Evolutionary conservation across 1,140 invertebrate species (phyloP).

Genomic region (Drosophila sechellia): DNA sequence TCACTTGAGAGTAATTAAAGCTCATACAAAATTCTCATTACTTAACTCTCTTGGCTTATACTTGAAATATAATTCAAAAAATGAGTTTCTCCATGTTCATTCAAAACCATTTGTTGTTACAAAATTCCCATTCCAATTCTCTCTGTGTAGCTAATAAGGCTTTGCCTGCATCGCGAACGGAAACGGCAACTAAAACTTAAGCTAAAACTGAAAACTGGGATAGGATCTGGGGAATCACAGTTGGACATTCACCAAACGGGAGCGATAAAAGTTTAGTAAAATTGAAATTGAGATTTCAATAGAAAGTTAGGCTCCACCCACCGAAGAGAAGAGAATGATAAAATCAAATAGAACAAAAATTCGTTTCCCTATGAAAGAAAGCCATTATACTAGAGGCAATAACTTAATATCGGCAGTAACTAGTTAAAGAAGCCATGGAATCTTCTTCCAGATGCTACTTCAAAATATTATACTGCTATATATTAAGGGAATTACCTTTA

Average conservation of each 20-base stretch:
- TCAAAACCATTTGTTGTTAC: too few species aligned
- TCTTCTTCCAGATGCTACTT: too few species aligned
- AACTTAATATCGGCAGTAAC: too few species aligned
- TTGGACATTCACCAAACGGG: slow-evolving; percentile 39
- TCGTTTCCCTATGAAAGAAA: not conserved
- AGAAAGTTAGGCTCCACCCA: slow-evolving; percentile 53
- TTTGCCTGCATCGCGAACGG: slow-evolving; percentile 30
- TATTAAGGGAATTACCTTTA: too few species aligned
- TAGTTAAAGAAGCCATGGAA: too few species aligned
- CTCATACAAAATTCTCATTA: too few species aligned
- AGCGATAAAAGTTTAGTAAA: slow-evolving; percentile 52
- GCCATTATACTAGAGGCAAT: not conserved
- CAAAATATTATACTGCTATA: too few species aligned
- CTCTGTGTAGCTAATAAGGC: slow-evolving; percentile 14
- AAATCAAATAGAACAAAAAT: not conserved
- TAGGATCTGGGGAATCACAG: slow-evolving; percentile 28
- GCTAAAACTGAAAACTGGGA: slow-evolving; percentile 3
- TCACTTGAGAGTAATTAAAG: not conserved
- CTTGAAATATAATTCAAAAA: not conserved
- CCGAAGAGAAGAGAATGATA: slow-evolving; percentile 1
- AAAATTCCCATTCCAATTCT: not conserved
- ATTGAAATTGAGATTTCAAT: slow-evolving; percentile 54
- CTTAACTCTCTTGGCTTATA: too few species aligned
- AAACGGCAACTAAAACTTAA: slow-evolving; percentile 28
- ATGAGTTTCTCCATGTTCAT: too few species aligned